phyloP scores from a whole-genome alignment of 2,113 vertebrate genomes.

The Myotis lucifugus region DNA sequence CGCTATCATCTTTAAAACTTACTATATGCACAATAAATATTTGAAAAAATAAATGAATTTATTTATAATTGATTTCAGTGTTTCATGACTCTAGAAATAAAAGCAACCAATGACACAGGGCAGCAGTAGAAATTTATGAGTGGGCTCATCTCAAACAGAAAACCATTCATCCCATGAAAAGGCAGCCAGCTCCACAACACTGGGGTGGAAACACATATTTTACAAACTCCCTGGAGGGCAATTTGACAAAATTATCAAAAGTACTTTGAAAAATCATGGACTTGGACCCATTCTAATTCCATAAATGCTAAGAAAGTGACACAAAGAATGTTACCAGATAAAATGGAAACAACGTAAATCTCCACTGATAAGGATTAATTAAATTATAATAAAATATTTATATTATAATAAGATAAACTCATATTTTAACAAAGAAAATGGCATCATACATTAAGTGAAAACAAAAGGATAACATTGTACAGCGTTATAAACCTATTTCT shows the following conservation, averaged over 20 bases:
- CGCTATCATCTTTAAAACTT: neutral
- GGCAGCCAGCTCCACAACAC: neutral
- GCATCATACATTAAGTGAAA: neutral
- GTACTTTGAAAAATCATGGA: neutral
- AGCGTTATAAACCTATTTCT: neutral
- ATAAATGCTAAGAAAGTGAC: neutral
- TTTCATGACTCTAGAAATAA: constrained; percentile 23
- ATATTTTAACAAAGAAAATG: constrained; percentile 26
- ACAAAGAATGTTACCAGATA: neutral
- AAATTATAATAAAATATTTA: neutral
- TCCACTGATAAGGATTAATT: neutral
- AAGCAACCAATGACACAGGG: neutral
- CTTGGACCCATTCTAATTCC: neutral
- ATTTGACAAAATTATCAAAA: neutral
- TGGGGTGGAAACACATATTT: neutral
- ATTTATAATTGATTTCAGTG: neutral
- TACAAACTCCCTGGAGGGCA: neutral
- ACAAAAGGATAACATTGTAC: neutral
- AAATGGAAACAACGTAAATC: neutral
- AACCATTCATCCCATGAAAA: neutral
- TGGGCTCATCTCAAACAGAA: neutral
- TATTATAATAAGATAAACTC: neutral
- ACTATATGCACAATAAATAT: neutral
- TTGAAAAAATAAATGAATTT: neutral
- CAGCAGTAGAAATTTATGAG: neutral